A percentile compares a stretch with the other conserved stretches of the same genome.
These are phyloP conservation scores for Salpingus planirostris DNA, from an alignment of 2,888 invertebrate species.

Conservation along the genomic window DNA sequence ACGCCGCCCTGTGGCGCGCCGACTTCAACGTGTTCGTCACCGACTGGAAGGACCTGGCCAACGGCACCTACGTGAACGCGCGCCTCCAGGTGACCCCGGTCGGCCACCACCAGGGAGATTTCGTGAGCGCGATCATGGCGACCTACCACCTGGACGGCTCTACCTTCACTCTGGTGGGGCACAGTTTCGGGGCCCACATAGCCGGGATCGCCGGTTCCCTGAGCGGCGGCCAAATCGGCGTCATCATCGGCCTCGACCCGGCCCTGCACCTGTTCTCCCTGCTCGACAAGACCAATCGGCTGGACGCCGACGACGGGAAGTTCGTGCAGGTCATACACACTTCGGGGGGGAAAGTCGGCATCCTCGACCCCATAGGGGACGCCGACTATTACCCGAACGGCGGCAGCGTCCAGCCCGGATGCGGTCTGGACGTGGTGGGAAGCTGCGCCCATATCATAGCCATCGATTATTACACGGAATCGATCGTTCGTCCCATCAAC, in stretches of 20 bases:
- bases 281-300: slow-evolving; percentile 17
- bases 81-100: slow-evolving; percentile 19
- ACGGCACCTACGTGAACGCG: slow-evolving; percentile 19
- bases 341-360: slow-evolving; percentile 6
- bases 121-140: slow-evolving; percentile 21
- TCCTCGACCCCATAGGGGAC: slow-evolving; percentile 6
- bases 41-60: slow-evolving; percentile 28
- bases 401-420: slow-evolving; percentile 8
- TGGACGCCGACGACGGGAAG: slow-evolving; percentile 26
- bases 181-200: slow-evolving; percentile 32
- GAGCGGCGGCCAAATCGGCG: slow-evolving; percentile 20
- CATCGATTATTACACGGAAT: slow-evolving; percentile 41
- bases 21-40: slow-evolving; percentile 34
- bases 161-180: slow-evolving; percentile 23
- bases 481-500: no score
- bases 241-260: slow-evolving; percentile 30
- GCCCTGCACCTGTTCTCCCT: slow-evolving; percentile 23
- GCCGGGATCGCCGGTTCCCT: slow-evolving; percentile 26
- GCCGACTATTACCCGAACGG: slow-evolving; percentile 10
- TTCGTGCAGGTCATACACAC: slow-evolving; percentile 30
- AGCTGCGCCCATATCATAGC: slow-evolving; percentile 27
- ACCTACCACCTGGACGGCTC: slow-evolving; percentile 18
- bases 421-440: slow-evolving; percentile 9
- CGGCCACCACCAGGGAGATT: slow-evolving; percentile 15
- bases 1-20: slow-evolving; percentile 19